Evolutionary conservation across 2,797 vertebrate species (phyloP).

Genomic region (Simalia tracyae): DNA sequence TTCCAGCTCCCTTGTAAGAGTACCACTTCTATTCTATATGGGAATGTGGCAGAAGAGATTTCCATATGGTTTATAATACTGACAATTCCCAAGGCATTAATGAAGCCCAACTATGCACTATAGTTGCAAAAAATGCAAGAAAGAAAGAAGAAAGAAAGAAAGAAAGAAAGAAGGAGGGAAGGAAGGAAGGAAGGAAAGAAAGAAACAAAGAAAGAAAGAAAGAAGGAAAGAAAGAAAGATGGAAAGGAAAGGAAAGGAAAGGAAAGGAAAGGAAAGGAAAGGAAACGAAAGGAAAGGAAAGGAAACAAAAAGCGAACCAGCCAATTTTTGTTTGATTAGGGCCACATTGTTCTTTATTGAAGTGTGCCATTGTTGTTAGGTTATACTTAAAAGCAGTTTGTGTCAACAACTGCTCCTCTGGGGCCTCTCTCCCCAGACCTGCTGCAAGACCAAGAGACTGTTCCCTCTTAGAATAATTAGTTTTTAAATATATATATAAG

Average conservation of each 20-base stretch:
- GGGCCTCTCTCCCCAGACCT: neutral
- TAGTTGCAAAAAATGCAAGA: slow-evolving; percentile 4
- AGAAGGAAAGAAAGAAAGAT: no score
- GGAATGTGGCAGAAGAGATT: slow-evolving; percentile 19
- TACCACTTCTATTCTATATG: slow-evolving; percentile 22
- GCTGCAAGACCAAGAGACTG: neutral
- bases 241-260: no score
- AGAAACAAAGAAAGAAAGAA: no score
- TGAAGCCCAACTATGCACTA: slow-evolving; percentile 25
- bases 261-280: no score
- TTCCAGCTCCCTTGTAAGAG: neutral
- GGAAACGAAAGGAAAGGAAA: accelerated
- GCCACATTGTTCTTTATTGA: neutral
- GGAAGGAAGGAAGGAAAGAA: no score
- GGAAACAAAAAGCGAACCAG: neutral
- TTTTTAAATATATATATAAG: slow-evolving; percentile 15
- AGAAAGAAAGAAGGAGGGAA: no score
- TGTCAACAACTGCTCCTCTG: neutral
- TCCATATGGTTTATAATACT: neutral
- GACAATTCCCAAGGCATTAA: slow-evolving; percentile 40
- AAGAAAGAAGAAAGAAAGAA: no score
- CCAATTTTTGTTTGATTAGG: slow-evolving; percentile 28
- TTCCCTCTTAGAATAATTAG: neutral
- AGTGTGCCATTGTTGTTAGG: neutral
- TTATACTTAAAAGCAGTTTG: neutral